Evolutionary conservation across 2,888 invertebrate genomes (phyloP).

Genomic region (Dynastes hyllus): DNA sequence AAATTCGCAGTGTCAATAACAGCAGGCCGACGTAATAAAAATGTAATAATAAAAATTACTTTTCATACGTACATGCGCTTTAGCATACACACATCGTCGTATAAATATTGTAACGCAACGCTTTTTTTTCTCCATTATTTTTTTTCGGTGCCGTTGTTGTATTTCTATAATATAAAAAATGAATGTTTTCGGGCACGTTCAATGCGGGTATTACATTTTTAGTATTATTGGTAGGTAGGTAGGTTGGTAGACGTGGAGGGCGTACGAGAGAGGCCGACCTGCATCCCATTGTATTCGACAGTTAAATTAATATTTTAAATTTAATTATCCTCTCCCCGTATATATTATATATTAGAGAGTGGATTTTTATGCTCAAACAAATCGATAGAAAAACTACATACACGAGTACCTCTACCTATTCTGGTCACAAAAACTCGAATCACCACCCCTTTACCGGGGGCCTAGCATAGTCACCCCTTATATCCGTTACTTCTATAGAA

Average conservation of each 20-base stretch:
- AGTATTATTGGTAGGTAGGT: slow-evolving; percentile 1
- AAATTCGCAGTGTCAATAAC: slow-evolving; percentile 42
- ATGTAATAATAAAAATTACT: slow-evolving; percentile 44
- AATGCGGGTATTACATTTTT: slow-evolving; percentile 13
- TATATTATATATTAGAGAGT: slow-evolving; percentile 49
- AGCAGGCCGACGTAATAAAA: slow-evolving; percentile 30
- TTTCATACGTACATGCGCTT: not conserved
- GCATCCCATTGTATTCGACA: slow-evolving; percentile 50
- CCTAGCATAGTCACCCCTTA: too few relatives aligned
- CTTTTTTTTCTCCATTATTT: not conserved
- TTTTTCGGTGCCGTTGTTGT: too few relatives aligned
- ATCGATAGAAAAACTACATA: slow-evolving; percentile 50
- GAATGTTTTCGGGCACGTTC: slow-evolving; percentile 1
- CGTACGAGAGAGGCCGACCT: not conserved
- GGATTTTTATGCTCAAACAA: slow-evolving; percentile 46
- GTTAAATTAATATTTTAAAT: slow-evolving; percentile 53
- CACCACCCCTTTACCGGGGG: too few relatives aligned
- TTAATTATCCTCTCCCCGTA: slow-evolving; percentile 52
- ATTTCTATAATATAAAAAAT: slow-evolving; percentile 25
- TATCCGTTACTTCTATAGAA: too few relatives aligned
- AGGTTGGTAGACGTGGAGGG: not conserved
- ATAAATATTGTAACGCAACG: slow-evolving; percentile 21
- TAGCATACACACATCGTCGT: not conserved
- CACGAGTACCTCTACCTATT: not conserved
- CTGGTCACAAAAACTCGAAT: too few relatives aligned